phyloP scores from a whole-genome alignment of 2,888 invertebrate species.

The Flabesymbios commensalis region DNA sequence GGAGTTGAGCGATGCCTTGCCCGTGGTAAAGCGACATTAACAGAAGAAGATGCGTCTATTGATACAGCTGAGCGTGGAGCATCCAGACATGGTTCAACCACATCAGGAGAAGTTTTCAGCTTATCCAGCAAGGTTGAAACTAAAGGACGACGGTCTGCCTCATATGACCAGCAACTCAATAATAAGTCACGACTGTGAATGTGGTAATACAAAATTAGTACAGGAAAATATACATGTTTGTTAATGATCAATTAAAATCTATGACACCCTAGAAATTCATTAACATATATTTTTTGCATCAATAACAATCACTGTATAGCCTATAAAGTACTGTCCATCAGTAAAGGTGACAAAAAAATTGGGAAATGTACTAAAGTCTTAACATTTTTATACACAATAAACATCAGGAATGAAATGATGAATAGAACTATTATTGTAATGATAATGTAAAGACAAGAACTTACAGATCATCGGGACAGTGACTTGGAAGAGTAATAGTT shows the following conservation, averaged over 20 bases:
- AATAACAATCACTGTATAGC: too few species aligned
- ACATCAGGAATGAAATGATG: neutral
- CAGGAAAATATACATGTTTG: too few species aligned
- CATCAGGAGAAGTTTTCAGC: slow-evolving; percentile 76
- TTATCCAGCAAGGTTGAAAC: slow-evolving; percentile 81
- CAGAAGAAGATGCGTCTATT: slow-evolving; percentile 66
- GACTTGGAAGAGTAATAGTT: slow-evolving; percentile 75
- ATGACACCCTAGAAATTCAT: too few species aligned
- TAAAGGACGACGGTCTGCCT: slow-evolving; percentile 73
- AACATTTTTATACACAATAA: neutral
- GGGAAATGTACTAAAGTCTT: too few species aligned
- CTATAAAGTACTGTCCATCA: too few species aligned
- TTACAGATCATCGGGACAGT: slow-evolving; percentile 63
- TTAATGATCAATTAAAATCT: too few species aligned
- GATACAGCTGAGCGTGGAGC: slow-evolving; percentile 74
- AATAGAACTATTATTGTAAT: neutral
- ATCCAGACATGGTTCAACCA: slow-evolving; percentile 79
- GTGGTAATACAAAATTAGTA: neutral
- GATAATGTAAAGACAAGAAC: neutral
- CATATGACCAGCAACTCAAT: slow-evolving; percentile 78
- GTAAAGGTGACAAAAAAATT: too few species aligned
- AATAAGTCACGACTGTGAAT: slow-evolving; percentile 60
- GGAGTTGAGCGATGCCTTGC: neutral
- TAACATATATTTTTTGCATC: too few species aligned
- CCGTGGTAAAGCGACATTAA: slow-evolving; percentile 19